Conservation (phyloP, 1,140 invertebrate genomes). For the Conus ventricosus region DNA sequence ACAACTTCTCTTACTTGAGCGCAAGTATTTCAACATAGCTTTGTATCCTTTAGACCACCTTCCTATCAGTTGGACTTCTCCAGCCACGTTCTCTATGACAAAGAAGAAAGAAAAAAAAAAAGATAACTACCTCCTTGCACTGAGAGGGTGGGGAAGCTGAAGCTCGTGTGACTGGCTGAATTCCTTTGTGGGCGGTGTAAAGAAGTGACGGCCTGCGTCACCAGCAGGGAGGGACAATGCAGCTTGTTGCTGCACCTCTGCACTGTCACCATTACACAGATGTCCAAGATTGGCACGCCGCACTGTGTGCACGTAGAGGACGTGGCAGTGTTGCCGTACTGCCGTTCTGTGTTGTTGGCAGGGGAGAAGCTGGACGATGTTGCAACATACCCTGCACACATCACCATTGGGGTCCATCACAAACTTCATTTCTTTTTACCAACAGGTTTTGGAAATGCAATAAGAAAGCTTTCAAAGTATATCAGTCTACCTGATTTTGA, state of each 20-base stretch:
- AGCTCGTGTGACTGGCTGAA: constrained; percentile 42
- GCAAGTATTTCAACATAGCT: too few relatives aligned
- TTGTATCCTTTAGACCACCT: too few relatives aligned
- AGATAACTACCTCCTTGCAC: constrained; percentile 23
- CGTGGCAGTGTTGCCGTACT: not conserved
- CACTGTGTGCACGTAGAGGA: constrained; percentile 18
- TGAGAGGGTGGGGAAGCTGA: constrained; percentile 27
- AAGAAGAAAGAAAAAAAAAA: too few relatives aligned
- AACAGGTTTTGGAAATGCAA: too few relatives aligned
- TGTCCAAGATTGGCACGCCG: not conserved
- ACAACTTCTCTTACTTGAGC: too few relatives aligned
- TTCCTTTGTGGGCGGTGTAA: constrained; percentile 36
- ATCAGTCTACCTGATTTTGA: too few relatives aligned
- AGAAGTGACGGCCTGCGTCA: not conserved
- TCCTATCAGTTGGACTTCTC: too few relatives aligned
- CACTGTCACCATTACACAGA: not conserved
- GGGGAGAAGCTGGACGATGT: constrained; percentile 18
- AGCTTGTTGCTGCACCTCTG: not conserved
- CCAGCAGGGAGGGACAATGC: not conserved
- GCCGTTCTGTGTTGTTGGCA: not conserved
- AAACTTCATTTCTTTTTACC: too few relatives aligned
- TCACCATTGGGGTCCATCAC: not conserved
- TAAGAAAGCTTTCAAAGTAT: too few relatives aligned
- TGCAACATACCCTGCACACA: constrained; percentile 30
- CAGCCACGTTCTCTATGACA: too few relatives aligned